A percentile compares a stretch with the other conserved stretches of the same genome.
Conservation (phyloP, 2,888 invertebrate species). For the Amorpha juglandis region DNA sequence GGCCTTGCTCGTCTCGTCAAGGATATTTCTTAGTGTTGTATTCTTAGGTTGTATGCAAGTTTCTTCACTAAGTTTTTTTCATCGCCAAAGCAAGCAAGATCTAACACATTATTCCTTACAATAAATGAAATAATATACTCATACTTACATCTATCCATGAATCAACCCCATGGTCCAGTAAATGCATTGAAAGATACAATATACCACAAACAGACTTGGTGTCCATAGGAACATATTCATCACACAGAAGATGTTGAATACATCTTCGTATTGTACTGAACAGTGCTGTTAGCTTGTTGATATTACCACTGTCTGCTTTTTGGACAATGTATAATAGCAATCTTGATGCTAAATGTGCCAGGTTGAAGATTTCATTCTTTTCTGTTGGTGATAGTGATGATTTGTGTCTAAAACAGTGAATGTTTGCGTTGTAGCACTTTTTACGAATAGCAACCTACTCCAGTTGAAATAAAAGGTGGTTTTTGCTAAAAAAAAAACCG, state of each 20-base stretch:
- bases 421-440: background rate
- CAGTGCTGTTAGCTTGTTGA: slow-evolving; percentile 39
- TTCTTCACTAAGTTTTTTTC: no score
- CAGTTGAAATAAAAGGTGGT: no score
- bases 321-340: slow-evolving; percentile 63
- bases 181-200: slow-evolving; percentile 77
- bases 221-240: slow-evolving; percentile 86
- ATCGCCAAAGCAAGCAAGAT: no score
- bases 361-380: slow-evolving; percentile 66
- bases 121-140: background rate
- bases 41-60: no score
- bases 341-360: slow-evolving; percentile 59
- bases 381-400: slow-evolving; percentile 60
- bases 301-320: slow-evolving; percentile 46
- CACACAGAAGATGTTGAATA: slow-evolving; percentile 61
- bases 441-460: background rate
- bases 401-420: slow-evolving; percentile 49
- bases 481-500: no score
- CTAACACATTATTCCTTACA: no score
- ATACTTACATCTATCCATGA: slow-evolving; percentile 66
- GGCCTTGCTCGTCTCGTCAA: no score
- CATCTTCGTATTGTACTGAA: slow-evolving; percentile 44
- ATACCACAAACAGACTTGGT: slow-evolving; percentile 86
- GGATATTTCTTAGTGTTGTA: no score
- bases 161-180: slow-evolving; percentile 57